phyloP scores from a whole-genome alignment of 2,797 vertebrate species.

The Liparis tanakae region DNA sequence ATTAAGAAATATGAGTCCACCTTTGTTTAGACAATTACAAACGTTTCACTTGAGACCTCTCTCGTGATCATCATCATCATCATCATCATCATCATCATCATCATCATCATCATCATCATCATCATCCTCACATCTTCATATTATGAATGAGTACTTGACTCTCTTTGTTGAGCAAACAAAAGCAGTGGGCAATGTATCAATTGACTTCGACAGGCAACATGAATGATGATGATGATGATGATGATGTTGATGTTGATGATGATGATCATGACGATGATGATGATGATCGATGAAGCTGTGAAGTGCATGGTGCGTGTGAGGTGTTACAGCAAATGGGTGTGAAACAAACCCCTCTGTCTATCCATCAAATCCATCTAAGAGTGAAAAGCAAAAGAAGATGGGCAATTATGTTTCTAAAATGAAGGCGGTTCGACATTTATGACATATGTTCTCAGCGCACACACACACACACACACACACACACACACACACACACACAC shows the following conservation, averaged over 20 bases:
- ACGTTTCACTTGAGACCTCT: not conserved
- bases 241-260: not conserved
- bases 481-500: too few species aligned
- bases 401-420: slow-evolving; percentile 32
- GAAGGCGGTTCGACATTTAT: slow-evolving; percentile 39
- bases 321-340: slow-evolving; percentile 34
- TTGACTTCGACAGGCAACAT: slow-evolving; percentile 23
- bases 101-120: slow-evolving; percentile 35
- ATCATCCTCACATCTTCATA: slow-evolving; percentile 39
- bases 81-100: slow-evolving; percentile 36
- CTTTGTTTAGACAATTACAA: slow-evolving; percentile 41
- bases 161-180: slow-evolving; percentile 28
- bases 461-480: too few species aligned
- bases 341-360: slow-evolving; percentile 13
- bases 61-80: slow-evolving; percentile 20
- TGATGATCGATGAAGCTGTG: slow-evolving; percentile 2
- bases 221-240: slow-evolving; percentile 20
- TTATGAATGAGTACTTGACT: slow-evolving; percentile 21
- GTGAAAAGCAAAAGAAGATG: slow-evolving; percentile 26
- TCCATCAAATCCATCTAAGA: slow-evolving; percentile 35
- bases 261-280: slow-evolving; percentile 23
- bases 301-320: slow-evolving; percentile 24
- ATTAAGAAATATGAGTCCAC: slow-evolving; percentile 61
- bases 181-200: slow-evolving; percentile 23
- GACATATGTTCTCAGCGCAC: slow-evolving; percentile 17